Base-by-base conservation (phyloP, 2,888 invertebrate genomes). In the Eupithecia abbreviata region DNA sequence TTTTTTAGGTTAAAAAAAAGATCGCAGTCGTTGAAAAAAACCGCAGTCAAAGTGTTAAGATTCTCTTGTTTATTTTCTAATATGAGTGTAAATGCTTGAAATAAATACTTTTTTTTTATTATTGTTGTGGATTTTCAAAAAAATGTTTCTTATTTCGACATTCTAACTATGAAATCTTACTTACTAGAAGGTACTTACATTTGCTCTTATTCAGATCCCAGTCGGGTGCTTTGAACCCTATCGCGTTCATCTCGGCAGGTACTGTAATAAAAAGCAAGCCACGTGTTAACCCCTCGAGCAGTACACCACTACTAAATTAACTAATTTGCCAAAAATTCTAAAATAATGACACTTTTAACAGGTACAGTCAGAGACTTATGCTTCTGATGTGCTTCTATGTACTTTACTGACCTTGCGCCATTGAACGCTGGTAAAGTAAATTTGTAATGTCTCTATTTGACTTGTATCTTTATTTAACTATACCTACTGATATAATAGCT, bases 141-240 rank as follows among this genome's bases (percentile, higher is more conserved):
- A 18, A 3, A 18, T 58, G 3, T 18, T 58, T 18, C 7, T 18
- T 18, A 58, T 58, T 3, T 18, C 55, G n/a, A 18, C n/a, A 4
- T 51, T 18, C 55, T 18, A 9, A 58, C n/a, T n/a, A 3, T n/a
- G n/a, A 3, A 55, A 9, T n/a, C n/a, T n/a, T n/a, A n/a, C 9
- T 2, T 51, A 51, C 51, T 4, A 58, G 58, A 10, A 10, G 3
- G 10, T 58, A 90, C 91, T 91, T 79, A 91, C 92, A 91, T 90
- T 86, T 85, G 68, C 91, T 90, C 77, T 87, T 87, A 62, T 84
- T 89, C 1, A 91, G 77, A 73, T 91, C 88, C 91, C 91, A 91
- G 6, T 84, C 86, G 1, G 85, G 88, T 75, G 84, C 86, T 70
- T 88, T 89, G 7, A 89, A 77, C 58, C 86, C 87, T 13, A 86